phyloP scores from a whole-genome alignment of 2,888 invertebrate species.

The Pristionchus fissidentatus region DNA sequence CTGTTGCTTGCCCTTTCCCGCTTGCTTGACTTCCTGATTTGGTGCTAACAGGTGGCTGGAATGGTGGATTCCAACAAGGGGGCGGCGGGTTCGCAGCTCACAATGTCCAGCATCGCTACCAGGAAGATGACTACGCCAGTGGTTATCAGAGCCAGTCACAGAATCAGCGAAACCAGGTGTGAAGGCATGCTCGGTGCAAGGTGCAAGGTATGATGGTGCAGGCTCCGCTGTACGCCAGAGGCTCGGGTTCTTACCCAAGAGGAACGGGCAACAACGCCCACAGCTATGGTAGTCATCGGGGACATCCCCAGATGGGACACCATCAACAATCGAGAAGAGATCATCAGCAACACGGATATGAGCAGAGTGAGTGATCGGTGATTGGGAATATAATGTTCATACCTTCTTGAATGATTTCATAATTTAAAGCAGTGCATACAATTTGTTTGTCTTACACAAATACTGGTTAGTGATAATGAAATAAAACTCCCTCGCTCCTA shows the following conservation, averaged over 20 bases:
- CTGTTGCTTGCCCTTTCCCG: neutral
- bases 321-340: constrained; percentile 25
- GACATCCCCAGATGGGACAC: constrained; percentile 27
- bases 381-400: no score
- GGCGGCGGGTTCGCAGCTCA: neutral
- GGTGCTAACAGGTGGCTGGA: neutral
- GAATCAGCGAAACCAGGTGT: constrained; percentile 29
- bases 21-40: constrained; percentile 5
- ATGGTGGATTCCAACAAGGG: constrained; percentile 3
- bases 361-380: neutral
- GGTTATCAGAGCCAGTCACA: neutral
- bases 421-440: no score
- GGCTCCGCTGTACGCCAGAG: constrained; percentile 26
- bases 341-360: neutral
- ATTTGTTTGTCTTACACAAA: no score
- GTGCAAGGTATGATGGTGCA: no score
- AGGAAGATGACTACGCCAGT: constrained; percentile 9
- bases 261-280: neutral
- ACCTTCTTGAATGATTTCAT: no score
- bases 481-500: no score
- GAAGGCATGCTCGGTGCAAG: neutral
- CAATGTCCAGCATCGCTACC: constrained; percentile 12
- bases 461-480: no score
- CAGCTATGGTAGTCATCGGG: constrained; percentile 32
- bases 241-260: constrained; percentile 9